These are phyloP conservation scores for Shinisaurus crocodilurus DNA, from an alignment of 2,113 vertebrate genomes.

Conservation along the genomic window DNA sequence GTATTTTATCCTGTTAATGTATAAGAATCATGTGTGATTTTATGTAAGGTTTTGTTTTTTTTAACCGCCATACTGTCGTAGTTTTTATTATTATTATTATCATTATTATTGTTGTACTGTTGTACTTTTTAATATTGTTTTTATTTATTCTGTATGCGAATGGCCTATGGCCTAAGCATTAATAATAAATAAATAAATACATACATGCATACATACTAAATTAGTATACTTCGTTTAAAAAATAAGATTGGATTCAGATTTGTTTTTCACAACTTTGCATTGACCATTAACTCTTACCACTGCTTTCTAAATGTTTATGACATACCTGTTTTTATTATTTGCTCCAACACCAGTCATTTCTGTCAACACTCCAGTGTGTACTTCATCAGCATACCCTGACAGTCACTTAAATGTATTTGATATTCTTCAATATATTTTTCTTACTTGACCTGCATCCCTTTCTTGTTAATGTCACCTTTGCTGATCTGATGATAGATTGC, in stretches of 20 bases:
- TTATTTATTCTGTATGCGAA: too few species aligned
- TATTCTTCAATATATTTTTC: neutral
- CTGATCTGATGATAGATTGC: neutral
- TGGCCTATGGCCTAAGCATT: too few species aligned
- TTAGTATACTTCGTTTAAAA: too few species aligned
- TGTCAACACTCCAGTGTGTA: neutral
- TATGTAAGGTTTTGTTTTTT: too few species aligned
- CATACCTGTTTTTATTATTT: neutral
- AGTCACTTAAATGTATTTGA: neutral
- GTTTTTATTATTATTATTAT: too few species aligned
- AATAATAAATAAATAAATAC: too few species aligned
- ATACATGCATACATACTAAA: too few species aligned
- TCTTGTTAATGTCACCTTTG: neutral
- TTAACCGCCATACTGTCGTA: too few species aligned
- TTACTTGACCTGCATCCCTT: neutral
- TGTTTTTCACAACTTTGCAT: neutral
- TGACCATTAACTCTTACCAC: neutral
- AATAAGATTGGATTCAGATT: neutral
- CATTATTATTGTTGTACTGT: too few species aligned
- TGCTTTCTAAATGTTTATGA: neutral
- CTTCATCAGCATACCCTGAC: neutral
- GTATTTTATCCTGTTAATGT: too few species aligned
- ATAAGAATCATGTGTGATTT: too few species aligned
- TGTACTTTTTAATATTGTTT: too few species aligned
- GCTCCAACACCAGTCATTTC: neutral